phyloP scores from a whole-genome alignment of 1,140 invertebrate genomes.

The Pseudomyrmex pallidus region DNA sequence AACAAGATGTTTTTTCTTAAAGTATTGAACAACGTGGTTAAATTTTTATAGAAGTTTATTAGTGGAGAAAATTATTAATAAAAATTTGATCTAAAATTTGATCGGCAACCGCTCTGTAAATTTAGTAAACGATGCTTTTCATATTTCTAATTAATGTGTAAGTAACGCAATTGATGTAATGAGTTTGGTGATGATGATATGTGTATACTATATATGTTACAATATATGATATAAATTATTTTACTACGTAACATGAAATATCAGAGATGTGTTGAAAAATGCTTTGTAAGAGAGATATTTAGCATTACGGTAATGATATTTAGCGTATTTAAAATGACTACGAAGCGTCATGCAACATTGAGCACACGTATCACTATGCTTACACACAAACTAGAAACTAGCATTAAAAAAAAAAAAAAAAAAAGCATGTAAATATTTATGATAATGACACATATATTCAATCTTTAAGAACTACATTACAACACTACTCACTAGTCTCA shows the following conservation, averaged over 20 bases:
- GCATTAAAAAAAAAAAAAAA: too few species aligned
- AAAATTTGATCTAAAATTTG: too few species aligned
- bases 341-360: conserved; percentile 77
- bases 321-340: conserved; percentile 39
- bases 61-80: too few species aligned
- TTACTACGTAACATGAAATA: background rate
- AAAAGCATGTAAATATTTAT: too few species aligned
- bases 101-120: too few species aligned
- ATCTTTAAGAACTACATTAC: too few species aligned
- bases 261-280: background rate
- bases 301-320: conserved; percentile 13
- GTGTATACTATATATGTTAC: background rate
- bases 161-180: background rate
- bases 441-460: too few species aligned
- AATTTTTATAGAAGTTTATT: too few species aligned
- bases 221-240: conserved; percentile 21
- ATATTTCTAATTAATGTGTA: background rate
- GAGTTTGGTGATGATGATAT: background rate
- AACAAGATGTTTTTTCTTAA: too few species aligned
- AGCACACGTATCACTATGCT: conserved; percentile 27
- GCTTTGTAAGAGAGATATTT: conserved; percentile 3
- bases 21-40: too few species aligned
- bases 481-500: too few species aligned
- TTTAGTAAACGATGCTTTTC: background rate
- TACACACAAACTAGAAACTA: background rate